Evolutionary conservation across 1,140 invertebrate genomes (phyloP).

Genomic region (Radopholus similis): DNA sequence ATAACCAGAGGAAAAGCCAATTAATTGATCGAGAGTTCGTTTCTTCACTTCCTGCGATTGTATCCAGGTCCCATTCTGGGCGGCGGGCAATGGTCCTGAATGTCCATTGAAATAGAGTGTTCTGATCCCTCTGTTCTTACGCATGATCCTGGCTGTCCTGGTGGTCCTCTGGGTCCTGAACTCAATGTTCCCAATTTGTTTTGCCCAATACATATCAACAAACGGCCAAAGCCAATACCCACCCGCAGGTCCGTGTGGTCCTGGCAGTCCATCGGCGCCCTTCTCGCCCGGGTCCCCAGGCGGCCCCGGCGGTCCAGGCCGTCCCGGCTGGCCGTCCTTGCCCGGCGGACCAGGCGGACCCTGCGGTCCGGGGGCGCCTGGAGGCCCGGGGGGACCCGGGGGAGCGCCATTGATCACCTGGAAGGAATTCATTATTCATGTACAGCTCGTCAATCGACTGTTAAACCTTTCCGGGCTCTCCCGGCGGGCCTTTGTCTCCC

Average conservation of each 20-base stretch:
- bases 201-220: no score
- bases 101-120: background rate
- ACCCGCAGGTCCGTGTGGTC: conserved; percentile 51
- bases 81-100: conserved; percentile 55
- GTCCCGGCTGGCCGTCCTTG: conserved; percentile 35
- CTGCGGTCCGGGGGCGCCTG: conserved; percentile 43
- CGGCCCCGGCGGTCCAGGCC: conserved; percentile 24
- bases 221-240: no score
- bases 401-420: conserved; percentile 58
- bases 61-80: conserved; percentile 56
- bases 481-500: conserved; percentile 58
- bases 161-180: conserved; percentile 34
- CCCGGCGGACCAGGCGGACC: conserved; percentile 55
- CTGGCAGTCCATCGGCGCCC: conserved; percentile 54
- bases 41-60: conserved; percentile 6
- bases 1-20: no score
- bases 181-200: no score
- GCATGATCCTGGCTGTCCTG: conserved; percentile 54
- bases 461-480: conserved; percentile 28
- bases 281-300: conserved; percentile 49
- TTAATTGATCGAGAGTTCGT: no score
- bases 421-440: background rate
- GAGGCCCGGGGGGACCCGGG: conserved; percentile 49
- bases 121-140: background rate
- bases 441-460: background rate